These are phyloP conservation scores for Rhysida immarginata DNA, from an alignment of 1,140 invertebrate genomes.

Conservation along the genomic window DNA sequence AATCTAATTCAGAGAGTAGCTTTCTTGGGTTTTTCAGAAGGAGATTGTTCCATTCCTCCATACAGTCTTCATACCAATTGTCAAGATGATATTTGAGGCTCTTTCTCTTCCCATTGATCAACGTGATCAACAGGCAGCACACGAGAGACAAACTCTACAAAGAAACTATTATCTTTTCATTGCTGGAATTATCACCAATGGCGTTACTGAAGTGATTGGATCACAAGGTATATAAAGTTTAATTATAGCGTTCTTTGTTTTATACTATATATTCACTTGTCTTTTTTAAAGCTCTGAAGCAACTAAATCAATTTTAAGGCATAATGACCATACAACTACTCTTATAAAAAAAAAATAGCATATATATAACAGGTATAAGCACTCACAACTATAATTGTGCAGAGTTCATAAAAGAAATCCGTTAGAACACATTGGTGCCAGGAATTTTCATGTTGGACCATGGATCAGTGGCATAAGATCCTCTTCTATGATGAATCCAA, in stretches of 20 bases:
- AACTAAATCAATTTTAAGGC: no score
- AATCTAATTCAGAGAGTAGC: constrained; percentile 14
- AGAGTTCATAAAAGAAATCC: no score
- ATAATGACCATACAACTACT: no score
- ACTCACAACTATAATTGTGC: no score
- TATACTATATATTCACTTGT: no score
- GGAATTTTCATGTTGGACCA: no score
- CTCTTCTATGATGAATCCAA: no score
- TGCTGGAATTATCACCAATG: constrained; percentile 34
- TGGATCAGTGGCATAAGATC: no score
- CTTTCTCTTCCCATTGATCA: constrained; percentile 32
- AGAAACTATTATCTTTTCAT: constrained; percentile 40
- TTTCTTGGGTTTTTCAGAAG: constrained; percentile 32
- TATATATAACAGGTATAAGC: no score
- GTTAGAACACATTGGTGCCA: no score
- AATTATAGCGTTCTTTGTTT: neutral
- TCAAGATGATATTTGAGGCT: constrained; percentile 34
- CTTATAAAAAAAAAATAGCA: no score
- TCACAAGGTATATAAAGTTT: constrained; percentile 27
- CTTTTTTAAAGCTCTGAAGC: no score
- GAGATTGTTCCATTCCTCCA: constrained; percentile 38
- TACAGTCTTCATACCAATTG: constrained; percentile 38
- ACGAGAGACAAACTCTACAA: constrained; percentile 36
- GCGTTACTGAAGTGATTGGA: constrained; percentile 35
- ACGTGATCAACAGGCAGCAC: constrained; percentile 33